These are phyloP conservation scores for Hirtodrosophila duncani DNA, from an alignment of 2,888 invertebrate genomes.

Conservation along the genomic window DNA sequence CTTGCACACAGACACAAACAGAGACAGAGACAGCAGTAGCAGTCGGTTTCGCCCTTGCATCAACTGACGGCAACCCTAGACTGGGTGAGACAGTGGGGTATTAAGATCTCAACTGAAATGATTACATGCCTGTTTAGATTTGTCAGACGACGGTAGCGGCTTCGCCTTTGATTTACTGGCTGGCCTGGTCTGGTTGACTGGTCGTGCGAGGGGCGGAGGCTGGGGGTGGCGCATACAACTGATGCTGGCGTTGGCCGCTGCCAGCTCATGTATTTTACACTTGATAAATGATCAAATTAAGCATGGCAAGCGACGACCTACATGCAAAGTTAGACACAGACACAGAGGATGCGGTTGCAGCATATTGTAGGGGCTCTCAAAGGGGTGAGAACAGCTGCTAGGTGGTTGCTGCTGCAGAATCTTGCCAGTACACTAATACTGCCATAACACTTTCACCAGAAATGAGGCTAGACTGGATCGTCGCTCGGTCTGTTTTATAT, in stretches of 20 bases:
- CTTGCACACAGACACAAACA: background rate
- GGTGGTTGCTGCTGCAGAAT: slow-evolving; percentile 31
- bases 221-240: background rate
- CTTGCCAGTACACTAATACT: slow-evolving; percentile 44
- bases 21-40: slow-evolving; percentile 12
- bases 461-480: slow-evolving; percentile 17
- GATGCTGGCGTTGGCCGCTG: slow-evolving; percentile 24
- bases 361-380: no score
- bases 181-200: no score
- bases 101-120: slow-evolving; percentile 64
- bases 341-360: slow-evolving; percentile 1
- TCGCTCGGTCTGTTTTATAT: slow-evolving; percentile 47
- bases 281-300: slow-evolving; percentile 71
- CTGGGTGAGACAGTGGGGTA: slow-evolving; percentile 49
- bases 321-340: slow-evolving; percentile 16
- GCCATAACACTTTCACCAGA: background rate
- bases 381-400: slow-evolving; percentile 9
- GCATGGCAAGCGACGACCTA: slow-evolving; percentile 47
- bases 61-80: slow-evolving; percentile 45
- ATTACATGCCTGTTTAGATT: slow-evolving; percentile 70
- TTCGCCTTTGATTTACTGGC: slow-evolving; percentile 44
- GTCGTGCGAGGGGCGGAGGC: no score
- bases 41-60: slow-evolving; percentile 33
- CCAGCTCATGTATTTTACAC: slow-evolving; percentile 62
- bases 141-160: slow-evolving; percentile 44